phyloP scores from a whole-genome alignment of 37 sponge, comb jelly and placozoan genomes.

The Agelas oroides region DNA sequence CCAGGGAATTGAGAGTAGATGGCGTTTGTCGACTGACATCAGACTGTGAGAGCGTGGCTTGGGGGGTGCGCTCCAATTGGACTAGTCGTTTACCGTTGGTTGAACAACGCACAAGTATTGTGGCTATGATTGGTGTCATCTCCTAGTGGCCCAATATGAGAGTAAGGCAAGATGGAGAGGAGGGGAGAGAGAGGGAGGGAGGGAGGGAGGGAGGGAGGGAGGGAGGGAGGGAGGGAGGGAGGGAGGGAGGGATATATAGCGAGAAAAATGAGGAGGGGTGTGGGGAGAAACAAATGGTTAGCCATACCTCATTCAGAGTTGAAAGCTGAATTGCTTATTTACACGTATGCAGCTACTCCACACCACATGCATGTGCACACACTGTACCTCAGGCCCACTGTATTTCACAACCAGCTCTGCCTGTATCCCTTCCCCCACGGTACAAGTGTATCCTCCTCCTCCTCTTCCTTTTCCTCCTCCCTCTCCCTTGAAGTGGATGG shows the following conservation, averaged over 20 bases:
- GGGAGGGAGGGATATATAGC: neutral
- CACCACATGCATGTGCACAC: neutral
- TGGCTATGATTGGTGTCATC: neutral
- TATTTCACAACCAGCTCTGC: conserved; percentile 18
- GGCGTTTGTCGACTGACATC: neutral
- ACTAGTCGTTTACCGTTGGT: neutral
- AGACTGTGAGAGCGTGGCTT: neutral
- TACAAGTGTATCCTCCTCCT: neutral
- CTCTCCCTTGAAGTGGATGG: neutral
- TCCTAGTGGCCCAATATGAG: conserved; percentile 1
- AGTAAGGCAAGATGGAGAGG: neutral
- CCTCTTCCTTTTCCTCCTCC: neutral
- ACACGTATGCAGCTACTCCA: no score
- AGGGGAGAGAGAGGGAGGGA: neutral
- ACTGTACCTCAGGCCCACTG: conserved; percentile 49
- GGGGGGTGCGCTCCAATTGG: neutral
- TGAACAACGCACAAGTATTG: neutral
- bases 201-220: neutral
- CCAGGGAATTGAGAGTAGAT: neutral
- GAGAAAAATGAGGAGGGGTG: neutral
- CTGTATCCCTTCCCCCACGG: neutral
- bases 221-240: neutral
- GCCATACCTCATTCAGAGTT: no score
- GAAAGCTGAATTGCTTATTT: no score
- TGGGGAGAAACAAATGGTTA: no score